These are phyloP conservation scores for Ictalurus furcatus DNA, from an alignment of 2,113 vertebrate genomes.

Conservation along the genomic window DNA sequence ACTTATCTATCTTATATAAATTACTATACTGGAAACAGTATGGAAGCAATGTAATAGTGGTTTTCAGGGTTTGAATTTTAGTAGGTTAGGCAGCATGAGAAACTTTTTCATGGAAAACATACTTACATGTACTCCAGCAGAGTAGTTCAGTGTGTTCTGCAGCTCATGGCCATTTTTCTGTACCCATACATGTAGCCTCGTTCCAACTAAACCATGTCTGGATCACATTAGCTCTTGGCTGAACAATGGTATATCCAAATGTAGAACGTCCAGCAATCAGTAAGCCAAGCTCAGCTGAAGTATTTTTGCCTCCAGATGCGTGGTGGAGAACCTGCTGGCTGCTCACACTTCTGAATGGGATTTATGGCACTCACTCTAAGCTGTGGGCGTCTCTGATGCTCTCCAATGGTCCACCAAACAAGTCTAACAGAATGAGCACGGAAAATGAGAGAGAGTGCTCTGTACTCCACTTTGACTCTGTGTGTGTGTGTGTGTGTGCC, in stretches of 20 bases:
- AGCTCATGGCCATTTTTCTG: conserved; percentile 28
- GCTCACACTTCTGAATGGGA: conserved; percentile 33
- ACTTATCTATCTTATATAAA: neutral
- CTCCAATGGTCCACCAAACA: conserved; percentile 42
- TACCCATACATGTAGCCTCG: conserved; percentile 13
- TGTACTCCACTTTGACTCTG: conserved; percentile 53
- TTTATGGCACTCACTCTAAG: conserved; percentile 40
- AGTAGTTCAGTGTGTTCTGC: conserved; percentile 15
- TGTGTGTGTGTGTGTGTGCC: conserved; percentile 36
- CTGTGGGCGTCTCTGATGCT: conserved; percentile 48
- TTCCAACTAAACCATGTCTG: conserved; percentile 33
- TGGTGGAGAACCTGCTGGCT: conserved; percentile 41
- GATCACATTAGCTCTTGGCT: conserved; percentile 39
- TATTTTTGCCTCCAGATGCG: conserved; percentile 32
- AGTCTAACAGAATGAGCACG: conserved; percentile 48
- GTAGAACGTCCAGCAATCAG: conserved; percentile 37
- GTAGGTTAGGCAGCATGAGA: neutral
- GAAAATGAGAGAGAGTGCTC: conserved; percentile 57
- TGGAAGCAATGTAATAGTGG: neutral
- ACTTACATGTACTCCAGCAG: conserved; percentile 44
- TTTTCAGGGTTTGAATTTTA: conserved; percentile 2
- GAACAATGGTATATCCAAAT: conserved; percentile 35
- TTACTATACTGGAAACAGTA: neutral
- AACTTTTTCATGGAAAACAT: neutral
- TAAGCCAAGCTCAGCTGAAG: conserved; percentile 17